A percentile compares a stretch with the other conserved stretches of the same genome.
These are phyloP conservation scores for Octomys mimax DNA, from an alignment of 2,797 vertebrate species.

Conservation along the genomic window DNA sequence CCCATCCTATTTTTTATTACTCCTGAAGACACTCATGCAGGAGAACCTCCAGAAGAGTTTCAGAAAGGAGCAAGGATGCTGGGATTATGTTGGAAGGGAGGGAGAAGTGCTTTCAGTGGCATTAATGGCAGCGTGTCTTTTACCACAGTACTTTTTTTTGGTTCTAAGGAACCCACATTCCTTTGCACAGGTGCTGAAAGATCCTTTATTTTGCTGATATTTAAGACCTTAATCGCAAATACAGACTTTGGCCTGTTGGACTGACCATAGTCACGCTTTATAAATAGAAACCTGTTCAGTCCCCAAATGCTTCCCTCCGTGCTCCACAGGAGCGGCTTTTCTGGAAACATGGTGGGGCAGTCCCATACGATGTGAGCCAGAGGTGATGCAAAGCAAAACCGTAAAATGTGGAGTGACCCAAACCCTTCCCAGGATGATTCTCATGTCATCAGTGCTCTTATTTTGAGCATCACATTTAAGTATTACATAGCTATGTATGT, in stretches of 20 bases:
- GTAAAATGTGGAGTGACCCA: neutral
- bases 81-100: neutral
- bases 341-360: neutral
- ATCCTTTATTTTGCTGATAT: constrained; percentile 15
- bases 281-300: neutral
- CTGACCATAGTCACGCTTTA: neutral
- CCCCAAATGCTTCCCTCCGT: neutral
- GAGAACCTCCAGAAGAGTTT: neutral
- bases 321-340: neutral
- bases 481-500: neutral
- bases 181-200: neutral
- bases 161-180: neutral
- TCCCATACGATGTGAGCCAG: neutral
- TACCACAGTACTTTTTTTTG: neutral
- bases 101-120: neutral
- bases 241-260: neutral
- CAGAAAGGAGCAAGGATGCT: neutral
- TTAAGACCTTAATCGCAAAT: neutral
- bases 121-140: neutral
- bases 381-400: neutral
- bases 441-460: neutral
- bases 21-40: neutral
- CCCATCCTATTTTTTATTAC: neutral
- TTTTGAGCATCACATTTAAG: neutral
- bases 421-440: neutral